phyloP scores from a whole-genome alignment of 2,797 vertebrate species.

The Argya squamiceps region DNA sequence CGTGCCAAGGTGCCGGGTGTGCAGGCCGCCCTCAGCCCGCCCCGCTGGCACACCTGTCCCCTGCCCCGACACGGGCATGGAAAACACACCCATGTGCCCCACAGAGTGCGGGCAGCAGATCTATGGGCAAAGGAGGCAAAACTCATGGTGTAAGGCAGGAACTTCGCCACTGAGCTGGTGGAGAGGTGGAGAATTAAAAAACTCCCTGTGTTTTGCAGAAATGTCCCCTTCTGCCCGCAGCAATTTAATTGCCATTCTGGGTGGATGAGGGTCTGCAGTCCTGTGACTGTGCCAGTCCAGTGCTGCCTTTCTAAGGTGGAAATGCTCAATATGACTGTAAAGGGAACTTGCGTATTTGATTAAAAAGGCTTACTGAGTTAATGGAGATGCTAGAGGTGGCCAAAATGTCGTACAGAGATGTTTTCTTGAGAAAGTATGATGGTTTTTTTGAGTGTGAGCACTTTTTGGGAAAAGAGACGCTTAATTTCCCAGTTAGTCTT shows the following conservation, averaged over 20 bases:
- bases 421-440: fast-evolving
- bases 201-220: neutral
- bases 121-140: neutral
- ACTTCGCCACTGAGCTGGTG: fast-evolving
- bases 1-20: fast-evolving
- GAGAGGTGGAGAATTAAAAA: neutral
- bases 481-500: neutral
- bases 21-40: neutral
- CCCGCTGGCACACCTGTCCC: fast-evolving
- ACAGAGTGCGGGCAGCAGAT: fast-evolving
- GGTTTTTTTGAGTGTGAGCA: neutral
- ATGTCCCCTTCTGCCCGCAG: fast-evolving
- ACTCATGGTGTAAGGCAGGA: neutral
- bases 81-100: fast-evolving
- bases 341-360: neutral
- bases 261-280: neutral
- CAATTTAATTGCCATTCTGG: fast-evolving
- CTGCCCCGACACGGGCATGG: fast-evolving
- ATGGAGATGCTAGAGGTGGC: neutral
- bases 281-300: neutral
- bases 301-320: neutral
- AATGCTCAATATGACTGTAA: neutral
- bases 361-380: neutral
- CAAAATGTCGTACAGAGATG: neutral
- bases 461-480: neutral